phyloP scores from a whole-genome alignment of 2,797 vertebrate species.

The Hapalemur alaotrensis region DNA sequence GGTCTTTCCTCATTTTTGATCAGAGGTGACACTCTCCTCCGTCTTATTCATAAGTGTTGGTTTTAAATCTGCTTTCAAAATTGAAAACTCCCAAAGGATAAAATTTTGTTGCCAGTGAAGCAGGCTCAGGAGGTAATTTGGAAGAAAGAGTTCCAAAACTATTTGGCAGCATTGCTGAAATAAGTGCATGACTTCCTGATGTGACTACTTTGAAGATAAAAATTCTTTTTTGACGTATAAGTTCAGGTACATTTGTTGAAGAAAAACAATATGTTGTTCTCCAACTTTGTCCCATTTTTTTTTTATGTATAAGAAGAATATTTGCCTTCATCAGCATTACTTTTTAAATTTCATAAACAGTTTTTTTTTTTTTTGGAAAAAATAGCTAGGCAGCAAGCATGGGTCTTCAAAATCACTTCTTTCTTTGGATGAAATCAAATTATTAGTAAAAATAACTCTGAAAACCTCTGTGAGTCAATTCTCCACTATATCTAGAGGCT shows the following conservation, averaged over 20 bases:
- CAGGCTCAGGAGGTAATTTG: background rate
- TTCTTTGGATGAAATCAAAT: background rate
- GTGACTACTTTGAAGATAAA: conserved; percentile 57
- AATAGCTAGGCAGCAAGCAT: background rate
- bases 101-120: conserved; percentile 15
- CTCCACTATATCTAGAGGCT: background rate
- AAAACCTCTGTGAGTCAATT: background rate
- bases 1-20: background rate
- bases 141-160: conserved; percentile 46
- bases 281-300: background rate
- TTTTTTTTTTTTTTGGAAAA: conserved; percentile 2
- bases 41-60: conserved; percentile 12
- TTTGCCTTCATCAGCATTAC: background rate
- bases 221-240: conserved; percentile 23
- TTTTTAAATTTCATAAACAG: background rate
- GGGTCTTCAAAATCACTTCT: background rate
- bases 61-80: conserved; percentile 48
- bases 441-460: background rate
- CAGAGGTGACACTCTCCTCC: background rate
- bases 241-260: conserved; percentile 48
- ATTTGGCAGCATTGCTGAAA: conserved; percentile 17
- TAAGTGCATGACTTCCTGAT: conserved; percentile 28
- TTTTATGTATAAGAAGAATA: background rate
- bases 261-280: background rate
- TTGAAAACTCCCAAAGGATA: conserved; percentile 41